Evolutionary conservation across 2,113 vertebrate genomes (phyloP).

Genomic region (Lipophrys pholis): DNA sequence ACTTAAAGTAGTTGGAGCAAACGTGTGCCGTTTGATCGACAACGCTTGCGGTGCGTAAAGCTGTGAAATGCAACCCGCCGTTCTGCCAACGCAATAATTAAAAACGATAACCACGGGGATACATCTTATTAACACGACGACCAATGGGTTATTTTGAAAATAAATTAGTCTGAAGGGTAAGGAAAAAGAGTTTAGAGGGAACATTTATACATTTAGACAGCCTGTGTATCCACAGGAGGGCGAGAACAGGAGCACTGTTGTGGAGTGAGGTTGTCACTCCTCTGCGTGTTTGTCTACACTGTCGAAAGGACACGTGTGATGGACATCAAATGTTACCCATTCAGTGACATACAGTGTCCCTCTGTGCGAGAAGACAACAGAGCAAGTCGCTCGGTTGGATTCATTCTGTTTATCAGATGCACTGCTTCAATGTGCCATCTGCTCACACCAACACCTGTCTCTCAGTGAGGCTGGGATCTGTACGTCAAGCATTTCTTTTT

Average conservation of each 20-base stretch:
- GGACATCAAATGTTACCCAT: conserved; percentile 58
- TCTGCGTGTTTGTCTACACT: conserved; percentile 27
- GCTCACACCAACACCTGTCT: conserved; percentile 27
- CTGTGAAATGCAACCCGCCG: conserved; percentile 1
- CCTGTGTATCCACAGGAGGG: conserved; percentile 33
- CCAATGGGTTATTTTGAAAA: background rate
- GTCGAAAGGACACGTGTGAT: conserved; percentile 60
- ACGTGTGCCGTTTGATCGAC: background rate
- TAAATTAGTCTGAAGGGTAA: conserved; percentile 23
- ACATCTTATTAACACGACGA: background rate
- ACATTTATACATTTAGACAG: conserved; percentile 36
- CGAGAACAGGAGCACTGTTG: conserved; percentile 40
- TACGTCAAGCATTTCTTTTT: background rate
- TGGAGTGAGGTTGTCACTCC: conserved; percentile 33
- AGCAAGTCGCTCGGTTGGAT: conserved; percentile 20
- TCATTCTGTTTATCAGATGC: background rate
- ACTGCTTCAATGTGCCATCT: conserved; percentile 15
- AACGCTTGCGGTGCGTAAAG: background rate
- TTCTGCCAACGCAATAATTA: background rate
- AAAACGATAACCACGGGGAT: background rate
- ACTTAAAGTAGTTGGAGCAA: conserved; percentile 1
- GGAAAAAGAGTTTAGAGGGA: background rate
- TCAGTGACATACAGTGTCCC: conserved; percentile 66
- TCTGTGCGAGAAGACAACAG: conserved; percentile 53
- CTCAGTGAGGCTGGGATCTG: background rate